Base-by-base conservation (phyloP, 1,140 invertebrate species). In the Drosophila nigrodunni region DNA sequence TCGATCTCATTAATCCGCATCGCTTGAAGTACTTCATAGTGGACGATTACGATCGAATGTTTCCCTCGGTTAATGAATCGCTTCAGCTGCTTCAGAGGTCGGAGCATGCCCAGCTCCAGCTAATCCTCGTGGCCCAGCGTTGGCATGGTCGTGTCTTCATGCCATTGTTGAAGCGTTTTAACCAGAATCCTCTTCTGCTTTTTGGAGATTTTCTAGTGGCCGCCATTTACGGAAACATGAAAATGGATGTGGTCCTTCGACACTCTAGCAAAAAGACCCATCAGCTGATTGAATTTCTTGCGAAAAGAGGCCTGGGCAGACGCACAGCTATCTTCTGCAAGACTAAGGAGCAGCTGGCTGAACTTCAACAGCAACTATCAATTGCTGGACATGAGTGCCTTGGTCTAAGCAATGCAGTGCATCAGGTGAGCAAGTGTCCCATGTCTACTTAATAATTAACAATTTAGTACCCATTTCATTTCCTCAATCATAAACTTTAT, bases 121-220 rank as follows among this genome's bases (percentile, higher is more conserved):
- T 73, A 0, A 35, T 88, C 0, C 1, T 88, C 2, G 50, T 83
- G 8, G 46, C 83, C 7, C 80, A 83, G 50, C 74, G 73, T n/a
- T 88, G 83, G 83, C 67, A 75, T 52, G 15, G 34, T 0, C 55
- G 49, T 0, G 18, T 18, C 5, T 89, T 75, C 2, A 11, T 34
- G 7, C 54, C 69, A 0, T 25, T 80, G 1, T n/a, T 72, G 0
- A 69, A 59, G 25, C 37, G 25, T 2, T 25, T 61, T 5, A 13
- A 47, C 2, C 6, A 1, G 0, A 59, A 75, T 7, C 74, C 74
- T 6, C 11, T 88, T 5, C 13, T 79, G 18, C 66, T 88, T 1
- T 78, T 89, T 18, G 74, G 74, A 0, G 55, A 88, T 41, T 83
- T 74, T 21, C 65, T 88, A 0, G 68, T 80, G 34, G 85, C 83